A percentile compares a stretch with the other conserved stretches of the same genome.
These are phyloP conservation scores for Dromaius novaehollandiae DNA, from an alignment of 2,113 vertebrate genomes.

Conservation along the genomic window DNA sequence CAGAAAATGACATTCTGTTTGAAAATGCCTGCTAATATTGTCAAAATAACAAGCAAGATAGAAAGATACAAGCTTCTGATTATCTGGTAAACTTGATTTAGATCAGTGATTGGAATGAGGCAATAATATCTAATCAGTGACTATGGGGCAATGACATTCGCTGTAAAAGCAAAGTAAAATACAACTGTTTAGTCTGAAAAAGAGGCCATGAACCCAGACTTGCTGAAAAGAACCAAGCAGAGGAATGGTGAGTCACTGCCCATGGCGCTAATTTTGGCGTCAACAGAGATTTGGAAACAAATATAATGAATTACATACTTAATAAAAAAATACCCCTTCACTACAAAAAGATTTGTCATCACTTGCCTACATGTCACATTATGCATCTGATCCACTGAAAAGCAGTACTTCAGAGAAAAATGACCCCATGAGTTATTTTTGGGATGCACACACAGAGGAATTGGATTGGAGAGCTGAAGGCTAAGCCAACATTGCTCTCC, in stretches of 20 bases:
- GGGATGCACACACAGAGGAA: neutral
- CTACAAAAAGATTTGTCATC: neutral
- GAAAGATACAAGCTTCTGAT: neutral
- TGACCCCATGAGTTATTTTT: neutral
- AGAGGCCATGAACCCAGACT: neutral
- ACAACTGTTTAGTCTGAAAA: neutral
- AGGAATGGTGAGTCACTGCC: neutral
- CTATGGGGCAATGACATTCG: neutral
- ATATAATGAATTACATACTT: neutral
- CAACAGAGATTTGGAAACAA: neutral
- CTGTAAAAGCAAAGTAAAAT: neutral
- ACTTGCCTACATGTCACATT: fast-evolving
- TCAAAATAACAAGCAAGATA: neutral
- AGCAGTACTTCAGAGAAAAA: neutral
- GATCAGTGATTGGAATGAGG: neutral
- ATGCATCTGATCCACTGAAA: neutral
- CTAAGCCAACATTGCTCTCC: neutral
- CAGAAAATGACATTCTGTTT: neutral
- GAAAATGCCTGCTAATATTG: neutral
- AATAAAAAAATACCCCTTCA: neutral
- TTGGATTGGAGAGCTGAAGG: neutral
- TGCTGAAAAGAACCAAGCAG: neutral
- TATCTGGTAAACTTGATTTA: neutral
- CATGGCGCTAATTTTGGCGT: neutral
- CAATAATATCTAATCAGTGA: neutral